phyloP scores from a whole-genome alignment of 2,888 invertebrate genomes.

The Drosophila mulleri region DNA sequence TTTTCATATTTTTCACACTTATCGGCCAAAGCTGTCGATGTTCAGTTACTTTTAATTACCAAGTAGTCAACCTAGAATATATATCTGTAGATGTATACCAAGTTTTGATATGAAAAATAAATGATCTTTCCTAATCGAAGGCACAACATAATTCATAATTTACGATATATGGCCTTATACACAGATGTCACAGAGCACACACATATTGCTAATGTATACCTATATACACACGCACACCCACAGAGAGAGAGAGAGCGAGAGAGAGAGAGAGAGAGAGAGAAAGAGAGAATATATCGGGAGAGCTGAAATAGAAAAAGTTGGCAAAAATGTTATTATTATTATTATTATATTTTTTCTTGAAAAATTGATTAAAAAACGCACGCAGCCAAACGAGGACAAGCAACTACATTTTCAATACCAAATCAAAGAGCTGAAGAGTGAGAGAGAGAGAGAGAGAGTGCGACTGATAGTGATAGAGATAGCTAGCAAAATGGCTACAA shows the following conservation, averaged over 20 bases:
- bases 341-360: too few species aligned
- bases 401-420: constrained; percentile 53
- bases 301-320: constrained; percentile 33
- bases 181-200: neutral
- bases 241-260: neutral
- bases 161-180: too few species aligned
- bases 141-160: too few species aligned
- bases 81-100: too few species aligned
- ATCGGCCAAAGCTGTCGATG: too few species aligned
- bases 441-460: neutral
- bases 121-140: too few species aligned
- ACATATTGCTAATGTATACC: neutral
- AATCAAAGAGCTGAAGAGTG: constrained; percentile 51
- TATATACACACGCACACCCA: constrained; percentile 10
- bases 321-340: constrained; percentile 44
- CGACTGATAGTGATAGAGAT: constrained; percentile 20
- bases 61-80: too few species aligned
- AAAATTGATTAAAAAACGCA: constrained; percentile 79
- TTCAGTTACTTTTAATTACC: too few species aligned
- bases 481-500: constrained; percentile 73
- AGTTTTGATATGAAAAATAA: too few species aligned
- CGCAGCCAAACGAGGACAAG: constrained; percentile 32
- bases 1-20: too few species aligned
- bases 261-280: neutral
- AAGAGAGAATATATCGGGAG: neutral